Conservation (phyloP, 2,113 vertebrate genomes). For the Alectura lathami region DNA sequence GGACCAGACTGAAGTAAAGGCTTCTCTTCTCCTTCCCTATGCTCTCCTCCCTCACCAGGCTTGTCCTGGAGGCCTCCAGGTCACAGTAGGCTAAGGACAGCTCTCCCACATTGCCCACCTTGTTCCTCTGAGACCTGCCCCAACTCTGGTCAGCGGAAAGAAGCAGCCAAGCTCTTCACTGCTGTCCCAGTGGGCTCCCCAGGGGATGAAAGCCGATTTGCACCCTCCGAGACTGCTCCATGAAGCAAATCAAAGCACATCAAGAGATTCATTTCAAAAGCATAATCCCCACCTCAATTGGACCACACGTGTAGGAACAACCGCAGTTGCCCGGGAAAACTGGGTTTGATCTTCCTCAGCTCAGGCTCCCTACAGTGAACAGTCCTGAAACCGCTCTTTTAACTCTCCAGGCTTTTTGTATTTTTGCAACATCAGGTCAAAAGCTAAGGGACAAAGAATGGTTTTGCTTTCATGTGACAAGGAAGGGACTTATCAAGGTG, state of each 20-base stretch:
- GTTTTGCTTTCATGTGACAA: neutral
- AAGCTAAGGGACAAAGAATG: neutral
- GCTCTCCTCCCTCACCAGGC: neutral
- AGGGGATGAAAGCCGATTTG: neutral
- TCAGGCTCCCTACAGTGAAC: neutral
- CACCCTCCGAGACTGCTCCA: too few species aligned
- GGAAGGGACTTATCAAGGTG: neutral
- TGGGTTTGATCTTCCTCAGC: neutral
- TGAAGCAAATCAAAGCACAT: neutral
- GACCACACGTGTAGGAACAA: neutral
- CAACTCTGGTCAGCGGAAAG: neutral
- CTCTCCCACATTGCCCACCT: neutral
- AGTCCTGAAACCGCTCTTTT: neutral
- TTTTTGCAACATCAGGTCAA: neutral
- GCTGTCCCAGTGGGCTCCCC: neutral
- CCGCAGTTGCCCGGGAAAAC: neutral
- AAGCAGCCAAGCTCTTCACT: neutral
- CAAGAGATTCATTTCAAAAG: neutral
- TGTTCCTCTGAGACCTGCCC: neutral
- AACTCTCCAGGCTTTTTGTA: neutral
- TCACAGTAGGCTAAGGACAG: accelerated
- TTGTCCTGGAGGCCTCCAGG: neutral
- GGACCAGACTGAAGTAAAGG: neutral
- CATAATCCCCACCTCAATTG: neutral
- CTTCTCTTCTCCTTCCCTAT: neutral